Evolutionary conservation across 2,888 invertebrate genomes (phyloP).

Genomic region (Heteromyza rotundicornis): DNA sequence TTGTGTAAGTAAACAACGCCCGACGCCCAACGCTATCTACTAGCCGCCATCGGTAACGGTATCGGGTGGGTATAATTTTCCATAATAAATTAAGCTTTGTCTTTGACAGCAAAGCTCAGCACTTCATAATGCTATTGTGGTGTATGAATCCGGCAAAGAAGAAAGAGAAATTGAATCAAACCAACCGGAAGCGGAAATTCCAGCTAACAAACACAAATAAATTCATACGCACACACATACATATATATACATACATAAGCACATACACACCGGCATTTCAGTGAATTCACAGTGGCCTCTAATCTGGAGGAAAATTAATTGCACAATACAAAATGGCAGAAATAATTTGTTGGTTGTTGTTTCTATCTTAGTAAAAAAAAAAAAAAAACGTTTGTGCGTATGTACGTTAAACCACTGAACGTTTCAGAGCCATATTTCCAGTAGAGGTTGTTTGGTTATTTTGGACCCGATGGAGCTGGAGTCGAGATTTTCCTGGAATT

Average conservation of each 20-base stretch:
- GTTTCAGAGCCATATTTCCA: no score
- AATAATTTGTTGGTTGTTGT: conserved; percentile 3
- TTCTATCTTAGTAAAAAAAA: no score
- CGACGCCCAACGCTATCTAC: no score
- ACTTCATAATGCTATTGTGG: background rate
- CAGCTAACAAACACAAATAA: background rate
- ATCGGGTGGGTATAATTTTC: no score
- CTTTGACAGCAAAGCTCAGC: background rate
- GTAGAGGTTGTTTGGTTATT: no score
- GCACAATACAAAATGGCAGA: background rate
- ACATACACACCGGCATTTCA: background rate
- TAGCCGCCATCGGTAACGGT: no score
- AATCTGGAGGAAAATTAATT: conserved; percentile 2
- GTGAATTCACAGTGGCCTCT: background rate
- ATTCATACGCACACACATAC: background rate
- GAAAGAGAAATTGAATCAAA: background rate
- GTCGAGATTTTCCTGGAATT: no score
- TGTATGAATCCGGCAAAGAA: background rate
- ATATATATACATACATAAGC: background rate
- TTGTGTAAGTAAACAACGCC: no score
- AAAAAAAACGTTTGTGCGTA: no score
- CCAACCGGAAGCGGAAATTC: background rate
- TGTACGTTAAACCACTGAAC: no score
- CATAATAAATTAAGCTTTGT: conserved; percentile 4
- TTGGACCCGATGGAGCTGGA: no score